Conservation (phyloP, 2,888 invertebrate genomes). For the Aleiodes alternator region DNA sequence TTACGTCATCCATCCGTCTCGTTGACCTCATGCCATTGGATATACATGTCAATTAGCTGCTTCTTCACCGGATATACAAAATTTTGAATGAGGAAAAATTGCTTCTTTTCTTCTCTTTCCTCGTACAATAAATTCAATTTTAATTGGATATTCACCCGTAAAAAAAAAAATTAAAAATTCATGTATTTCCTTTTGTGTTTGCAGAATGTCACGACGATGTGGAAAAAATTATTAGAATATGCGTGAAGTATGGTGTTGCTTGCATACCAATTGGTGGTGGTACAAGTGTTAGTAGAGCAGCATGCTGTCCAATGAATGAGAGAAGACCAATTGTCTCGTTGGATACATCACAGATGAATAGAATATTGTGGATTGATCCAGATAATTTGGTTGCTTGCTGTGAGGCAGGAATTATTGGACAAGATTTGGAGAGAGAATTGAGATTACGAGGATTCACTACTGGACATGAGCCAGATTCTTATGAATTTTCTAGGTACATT, state of each 20-base stretch:
- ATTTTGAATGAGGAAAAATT: no score
- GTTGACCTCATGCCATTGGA: no score
- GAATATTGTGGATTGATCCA: conserved; percentile 94
- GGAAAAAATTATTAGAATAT: conserved; percentile 85
- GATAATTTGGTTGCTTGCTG: conserved; percentile 88
- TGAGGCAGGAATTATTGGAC: conserved; percentile 95
- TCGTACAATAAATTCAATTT: background rate
- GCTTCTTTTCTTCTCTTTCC: no score
- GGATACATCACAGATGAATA: conserved; percentile 97
- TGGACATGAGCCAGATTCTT: conserved; percentile 99
- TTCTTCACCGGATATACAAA: no score
- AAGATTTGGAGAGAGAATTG: conserved; percentile 93
- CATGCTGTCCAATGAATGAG: conserved; percentile 89
- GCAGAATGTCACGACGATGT: conserved; percentile 88
- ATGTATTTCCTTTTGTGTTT: conserved; percentile 13
- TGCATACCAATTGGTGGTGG: conserved; percentile 97
- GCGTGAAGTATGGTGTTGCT: conserved; percentile 84
- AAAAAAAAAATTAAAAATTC: background rate
- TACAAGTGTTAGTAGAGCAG: conserved; percentile 92
- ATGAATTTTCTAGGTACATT: conserved; percentile 90
- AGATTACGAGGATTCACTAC: conserved; percentile 87
- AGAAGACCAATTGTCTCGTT: conserved; percentile 89
- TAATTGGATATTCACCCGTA: background rate
- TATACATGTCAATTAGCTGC: no score
- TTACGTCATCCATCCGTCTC: no score